Percentiles rank a stretch among this genome's conserved stretches.
Evolutionary conservation across 1,140 invertebrate genomes (phyloP).

Genomic region (Diabrotica virgifera): DNA sequence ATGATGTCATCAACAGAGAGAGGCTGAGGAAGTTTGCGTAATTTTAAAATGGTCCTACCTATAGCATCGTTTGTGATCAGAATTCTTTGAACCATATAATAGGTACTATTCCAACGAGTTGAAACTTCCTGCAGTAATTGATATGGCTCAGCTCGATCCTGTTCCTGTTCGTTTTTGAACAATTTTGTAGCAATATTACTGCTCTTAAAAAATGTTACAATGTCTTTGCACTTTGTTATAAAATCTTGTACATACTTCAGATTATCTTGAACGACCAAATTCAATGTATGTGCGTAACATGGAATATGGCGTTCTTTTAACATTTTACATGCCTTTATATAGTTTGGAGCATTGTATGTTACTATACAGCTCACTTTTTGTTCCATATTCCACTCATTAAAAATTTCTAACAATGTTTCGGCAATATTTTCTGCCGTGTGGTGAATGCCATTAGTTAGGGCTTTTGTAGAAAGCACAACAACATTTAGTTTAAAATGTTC

Average conservation of each 20-base stretch:
- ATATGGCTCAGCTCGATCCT: constrained; percentile 10
- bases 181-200: constrained; percentile 21
- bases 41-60: constrained; percentile 17
- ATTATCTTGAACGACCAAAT: too few relatives aligned
- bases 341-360: too few relatives aligned
- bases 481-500: constrained; percentile 14
- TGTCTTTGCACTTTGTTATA: constrained; percentile 13
- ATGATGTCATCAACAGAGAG: constrained; percentile 11
- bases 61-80: constrained; percentile 20
- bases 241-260: neutral
- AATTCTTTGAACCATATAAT: constrained; percentile 19
- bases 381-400: too few relatives aligned
- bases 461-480: constrained; percentile 12
- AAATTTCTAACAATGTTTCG: too few relatives aligned
- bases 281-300: too few relatives aligned
- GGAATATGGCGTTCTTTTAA: too few relatives aligned
- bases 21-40: constrained; percentile 16
- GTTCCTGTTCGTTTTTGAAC: constrained; percentile 21
- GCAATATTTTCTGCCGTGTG: too few relatives aligned
- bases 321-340: too few relatives aligned
- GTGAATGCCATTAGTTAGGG: constrained; percentile 14
- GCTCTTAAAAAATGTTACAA: constrained; percentile 21
- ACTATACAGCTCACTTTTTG: too few relatives aligned
- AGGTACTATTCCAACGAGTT: constrained; percentile 21
- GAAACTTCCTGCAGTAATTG: constrained; percentile 20